A percentile compares a stretch with the other conserved stretches of the same genome.
phyloP scores from a whole-genome alignment of 2,113 vertebrate species.

The Indicator maculatus region DNA sequence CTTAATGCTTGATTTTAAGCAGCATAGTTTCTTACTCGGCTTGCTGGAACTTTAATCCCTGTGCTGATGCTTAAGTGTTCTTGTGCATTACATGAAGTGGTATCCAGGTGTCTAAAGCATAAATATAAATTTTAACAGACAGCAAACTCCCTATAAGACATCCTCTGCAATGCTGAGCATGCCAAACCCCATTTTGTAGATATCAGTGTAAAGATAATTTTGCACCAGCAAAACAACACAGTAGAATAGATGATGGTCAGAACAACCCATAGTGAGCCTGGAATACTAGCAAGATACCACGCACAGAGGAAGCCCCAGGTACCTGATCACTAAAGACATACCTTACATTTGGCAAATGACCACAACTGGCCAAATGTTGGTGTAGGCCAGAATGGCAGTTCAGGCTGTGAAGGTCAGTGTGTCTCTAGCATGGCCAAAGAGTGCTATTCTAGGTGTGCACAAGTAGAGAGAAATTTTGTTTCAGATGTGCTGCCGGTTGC shows the following conservation, averaged over 20 bases:
- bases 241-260: not conserved
- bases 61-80: not conserved
- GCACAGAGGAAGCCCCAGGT: not conserved
- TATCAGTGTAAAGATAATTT: not conserved
- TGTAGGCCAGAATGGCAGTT: not conserved
- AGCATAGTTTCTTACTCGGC: not conserved
- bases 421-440: not conserved
- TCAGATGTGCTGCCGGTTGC: accelerated
- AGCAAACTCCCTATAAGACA: not conserved
- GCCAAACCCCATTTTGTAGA: not conserved
- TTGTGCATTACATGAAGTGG: not conserved
- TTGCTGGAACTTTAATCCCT: not conserved
- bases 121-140: not conserved
- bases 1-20: not conserved
- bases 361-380: not conserved
- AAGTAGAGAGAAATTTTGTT: not conserved
- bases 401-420: not conserved
- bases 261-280: not conserved
- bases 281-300: not conserved
- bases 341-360: not conserved
- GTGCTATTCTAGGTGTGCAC: not conserved
- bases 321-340: not conserved
- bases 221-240: not conserved
- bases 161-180: not conserved
- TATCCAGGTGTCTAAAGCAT: not conserved